Percentiles rank a stretch among this genome's conserved stretches.
Conservation (phyloP, 2,797 vertebrate species). For the Hoplostethus mediterraneus region DNA sequence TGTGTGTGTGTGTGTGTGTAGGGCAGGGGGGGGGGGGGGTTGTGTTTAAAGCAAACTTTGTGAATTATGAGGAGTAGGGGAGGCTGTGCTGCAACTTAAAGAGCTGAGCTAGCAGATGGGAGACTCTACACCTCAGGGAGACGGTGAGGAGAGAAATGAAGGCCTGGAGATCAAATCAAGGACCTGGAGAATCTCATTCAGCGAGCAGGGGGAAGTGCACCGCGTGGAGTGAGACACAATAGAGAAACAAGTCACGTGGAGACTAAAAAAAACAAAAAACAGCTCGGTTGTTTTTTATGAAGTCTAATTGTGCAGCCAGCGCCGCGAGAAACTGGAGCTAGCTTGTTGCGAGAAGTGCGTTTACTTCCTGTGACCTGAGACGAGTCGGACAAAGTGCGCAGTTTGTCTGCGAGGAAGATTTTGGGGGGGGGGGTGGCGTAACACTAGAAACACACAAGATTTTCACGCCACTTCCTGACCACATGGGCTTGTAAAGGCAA, state of each 20-base stretch:
- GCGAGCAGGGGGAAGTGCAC: constrained; percentile 40
- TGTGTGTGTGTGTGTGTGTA: too few relatives aligned
- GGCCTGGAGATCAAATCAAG: constrained; percentile 75
- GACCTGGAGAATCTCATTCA: constrained; percentile 60
- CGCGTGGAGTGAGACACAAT: constrained; percentile 22
- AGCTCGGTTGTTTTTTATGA: constrained; percentile 31
- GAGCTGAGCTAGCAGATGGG: constrained; percentile 75
- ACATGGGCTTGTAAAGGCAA: too few relatives aligned
- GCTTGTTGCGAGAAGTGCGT: neutral
- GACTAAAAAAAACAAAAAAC: constrained; percentile 2
- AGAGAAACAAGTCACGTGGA: constrained; percentile 36
- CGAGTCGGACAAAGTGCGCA: neutral
- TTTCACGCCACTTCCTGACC: too few relatives aligned
- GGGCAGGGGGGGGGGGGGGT: too few relatives aligned
- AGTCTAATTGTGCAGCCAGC: constrained; percentile 29
- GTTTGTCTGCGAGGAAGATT: neutral
- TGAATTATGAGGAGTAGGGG: constrained; percentile 69
- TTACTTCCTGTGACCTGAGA: constrained; percentile 3
- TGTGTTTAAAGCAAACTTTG: constrained; percentile 68
- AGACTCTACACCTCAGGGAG: constrained; percentile 68
- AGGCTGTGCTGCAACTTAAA: constrained; percentile 66
- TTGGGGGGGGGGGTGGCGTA: too few relatives aligned
- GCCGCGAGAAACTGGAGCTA: neutral
- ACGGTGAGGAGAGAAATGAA: constrained; percentile 64
- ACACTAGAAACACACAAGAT: neutral